phyloP scores from a whole-genome alignment of 2,797 vertebrate genomes.

The Lagocephalus sceleratus region DNA sequence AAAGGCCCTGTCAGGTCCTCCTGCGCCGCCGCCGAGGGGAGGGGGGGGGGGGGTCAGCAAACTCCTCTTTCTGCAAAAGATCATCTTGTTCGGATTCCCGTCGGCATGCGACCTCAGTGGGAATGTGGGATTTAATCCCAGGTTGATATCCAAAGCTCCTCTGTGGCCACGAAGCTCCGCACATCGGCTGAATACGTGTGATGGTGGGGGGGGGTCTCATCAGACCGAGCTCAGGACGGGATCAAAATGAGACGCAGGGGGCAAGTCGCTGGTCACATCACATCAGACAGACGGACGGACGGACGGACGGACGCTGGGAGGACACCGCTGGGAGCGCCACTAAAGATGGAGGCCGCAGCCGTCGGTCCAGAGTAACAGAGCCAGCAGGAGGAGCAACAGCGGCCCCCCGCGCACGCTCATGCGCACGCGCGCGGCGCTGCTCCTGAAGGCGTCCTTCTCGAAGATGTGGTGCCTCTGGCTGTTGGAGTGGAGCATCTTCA shows the following conservation, averaged over 20 bases:
- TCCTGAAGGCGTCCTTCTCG: slow-evolving; percentile 77
- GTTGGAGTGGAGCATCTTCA: slow-evolving; percentile 94
- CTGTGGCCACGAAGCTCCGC: slow-evolving; percentile 51
- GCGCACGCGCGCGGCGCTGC: slow-evolving; percentile 55
- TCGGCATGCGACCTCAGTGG: slow-evolving; percentile 53
- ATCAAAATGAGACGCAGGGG: slow-evolving; percentile 51
- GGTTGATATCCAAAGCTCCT: slow-evolving; percentile 59
- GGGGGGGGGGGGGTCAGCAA: slow-evolving; percentile 65
- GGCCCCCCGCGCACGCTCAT: slow-evolving; percentile 3
- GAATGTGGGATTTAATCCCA: slow-evolving; percentile 72
- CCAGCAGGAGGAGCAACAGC: slow-evolving; percentile 60
- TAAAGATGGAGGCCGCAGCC: slow-evolving; percentile 73
- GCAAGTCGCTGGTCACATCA: slow-evolving; percentile 20
- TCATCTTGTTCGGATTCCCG: slow-evolving; percentile 68
- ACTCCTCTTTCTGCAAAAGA: slow-evolving; percentile 75
- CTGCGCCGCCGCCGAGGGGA: slow-evolving; percentile 58
- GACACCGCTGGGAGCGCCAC: slow-evolving; percentile 33
- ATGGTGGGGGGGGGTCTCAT: slow-evolving; percentile 31
- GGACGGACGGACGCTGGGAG: slow-evolving; percentile 50
- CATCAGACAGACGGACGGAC: slow-evolving; percentile 41
- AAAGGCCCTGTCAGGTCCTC: slow-evolving; percentile 73
- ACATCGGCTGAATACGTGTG: slow-evolving; percentile 49
- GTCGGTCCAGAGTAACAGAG: slow-evolving; percentile 70
- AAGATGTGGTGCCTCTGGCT: slow-evolving; percentile 91
- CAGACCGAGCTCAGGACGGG: slow-evolving; percentile 37